A percentile compares a stretch with the other conserved stretches of the same genome.
Conservation (phyloP, 1,140 invertebrate genomes). For the Anoplolepis gracilipes region DNA sequence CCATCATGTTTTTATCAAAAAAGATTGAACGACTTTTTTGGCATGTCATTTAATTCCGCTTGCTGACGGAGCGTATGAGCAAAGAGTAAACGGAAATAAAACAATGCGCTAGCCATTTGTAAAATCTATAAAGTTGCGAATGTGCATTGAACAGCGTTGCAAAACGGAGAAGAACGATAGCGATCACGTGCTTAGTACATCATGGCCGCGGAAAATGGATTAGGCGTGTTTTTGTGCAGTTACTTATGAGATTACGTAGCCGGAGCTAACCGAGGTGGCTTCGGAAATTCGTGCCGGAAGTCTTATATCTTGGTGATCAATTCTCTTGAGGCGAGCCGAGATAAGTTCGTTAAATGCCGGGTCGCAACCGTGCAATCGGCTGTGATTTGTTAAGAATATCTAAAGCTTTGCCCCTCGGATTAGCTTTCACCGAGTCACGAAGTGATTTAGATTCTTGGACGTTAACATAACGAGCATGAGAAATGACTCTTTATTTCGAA, state of each 20-base stretch:
- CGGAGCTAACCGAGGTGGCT: constrained; percentile 42
- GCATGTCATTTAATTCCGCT: constrained; percentile 21
- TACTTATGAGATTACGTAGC: constrained; percentile 65
- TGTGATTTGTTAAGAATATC: constrained; percentile 69
- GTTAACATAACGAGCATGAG: constrained; percentile 44
- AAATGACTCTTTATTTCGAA: constrained; percentile 8
- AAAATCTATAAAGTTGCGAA: constrained; percentile 34
- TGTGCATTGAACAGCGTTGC: not conserved
- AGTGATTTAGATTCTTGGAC: constrained; percentile 37
- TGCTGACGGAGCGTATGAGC: not conserved
- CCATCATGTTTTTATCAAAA: constrained; percentile 3
- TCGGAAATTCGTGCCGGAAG: constrained; percentile 72
- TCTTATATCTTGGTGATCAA: constrained; percentile 66
- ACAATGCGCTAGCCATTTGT: not conserved
- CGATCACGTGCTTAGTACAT: constrained; percentile 48
- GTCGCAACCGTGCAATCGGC: constrained; percentile 68
- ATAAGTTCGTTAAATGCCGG: constrained; percentile 69
- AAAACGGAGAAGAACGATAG: constrained; percentile 49
- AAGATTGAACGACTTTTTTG: constrained; percentile 26
- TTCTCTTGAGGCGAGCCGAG: constrained; percentile 62
- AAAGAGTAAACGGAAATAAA: constrained; percentile 16
- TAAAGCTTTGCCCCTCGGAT: constrained; percentile 53
- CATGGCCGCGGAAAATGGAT: constrained; percentile 67
- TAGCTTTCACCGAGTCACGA: constrained; percentile 54
- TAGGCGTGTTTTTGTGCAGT: constrained; percentile 72